A percentile compares a stretch with the other conserved stretches of the same genome.
These are phyloP conservation scores for Andrena haemorrhoa DNA, from an alignment of 2,888 invertebrate genomes.

Conservation along the genomic window DNA sequence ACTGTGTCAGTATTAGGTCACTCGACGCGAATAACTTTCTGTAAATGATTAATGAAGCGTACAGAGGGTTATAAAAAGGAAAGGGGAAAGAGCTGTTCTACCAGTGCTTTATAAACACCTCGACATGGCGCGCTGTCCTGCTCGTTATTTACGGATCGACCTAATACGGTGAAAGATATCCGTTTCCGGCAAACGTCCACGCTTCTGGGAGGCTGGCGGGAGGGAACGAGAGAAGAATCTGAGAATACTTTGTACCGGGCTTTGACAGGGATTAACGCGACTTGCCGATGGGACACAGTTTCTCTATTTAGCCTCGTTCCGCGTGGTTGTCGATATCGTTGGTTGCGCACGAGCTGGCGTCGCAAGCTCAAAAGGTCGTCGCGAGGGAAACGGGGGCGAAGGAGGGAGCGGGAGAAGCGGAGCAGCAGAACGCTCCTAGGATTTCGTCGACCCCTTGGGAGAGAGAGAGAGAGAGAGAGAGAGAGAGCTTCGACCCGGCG, in stretches of 20 bases:
- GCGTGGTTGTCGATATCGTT: slow-evolving; percentile 2
- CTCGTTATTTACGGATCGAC: not conserved
- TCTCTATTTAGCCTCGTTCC: slow-evolving; percentile 20
- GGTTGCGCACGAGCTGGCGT: slow-evolving; percentile 9
- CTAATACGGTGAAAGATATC: not conserved
- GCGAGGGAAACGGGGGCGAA: not conserved
- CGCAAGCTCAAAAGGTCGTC: slow-evolving; percentile 31
- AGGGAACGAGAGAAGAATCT: not conserved
- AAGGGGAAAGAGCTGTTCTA: not conserved
- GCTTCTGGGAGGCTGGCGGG: not conserved
- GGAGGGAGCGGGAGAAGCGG: not conserved
- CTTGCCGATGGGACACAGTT: slow-evolving; percentile 13
- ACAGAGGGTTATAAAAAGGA: not conserved
- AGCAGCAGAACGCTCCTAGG: slow-evolving; percentile 25
- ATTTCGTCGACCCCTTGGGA: slow-evolving; percentile 48
- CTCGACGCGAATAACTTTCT: not conserved
- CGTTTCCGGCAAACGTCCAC: not conserved
- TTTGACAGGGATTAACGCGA: slow-evolving; percentile 26
- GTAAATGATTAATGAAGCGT: not conserved
- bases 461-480: slow-evolving; percentile 36
- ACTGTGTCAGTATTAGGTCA: not conserved
- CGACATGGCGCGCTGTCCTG: not conserved
- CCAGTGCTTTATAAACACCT: not conserved
- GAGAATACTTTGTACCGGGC: not conserved
- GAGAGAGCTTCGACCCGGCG: slow-evolving; percentile 26